These are phyloP conservation scores for Mirounga angustirostris DNA, from an alignment of 2,113 vertebrate genomes.

Conservation along the genomic window DNA sequence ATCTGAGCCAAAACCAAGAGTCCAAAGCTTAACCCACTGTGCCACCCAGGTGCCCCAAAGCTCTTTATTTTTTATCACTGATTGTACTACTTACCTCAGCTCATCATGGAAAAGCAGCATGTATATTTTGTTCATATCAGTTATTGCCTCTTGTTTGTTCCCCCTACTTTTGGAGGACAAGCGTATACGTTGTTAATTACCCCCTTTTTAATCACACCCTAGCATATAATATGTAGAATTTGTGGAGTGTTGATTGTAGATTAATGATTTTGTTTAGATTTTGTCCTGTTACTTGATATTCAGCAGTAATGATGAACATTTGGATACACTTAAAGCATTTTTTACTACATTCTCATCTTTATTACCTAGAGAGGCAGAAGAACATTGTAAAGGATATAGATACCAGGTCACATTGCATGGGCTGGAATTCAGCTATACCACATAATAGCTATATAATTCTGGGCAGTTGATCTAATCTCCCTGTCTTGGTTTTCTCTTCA, in stretches of 20 bases:
- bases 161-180: background rate
- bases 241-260: constrained; percentile 28
- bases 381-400: background rate
- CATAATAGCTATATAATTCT: background rate
- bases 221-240: background rate
- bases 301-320: constrained; percentile 3
- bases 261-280: constrained; percentile 59
- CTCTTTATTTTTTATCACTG: constrained; percentile 4
- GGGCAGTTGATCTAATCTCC: background rate
- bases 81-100: background rate
- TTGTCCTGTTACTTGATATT: constrained; percentile 33
- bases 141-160: background rate
- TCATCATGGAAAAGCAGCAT: background rate
- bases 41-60: background rate
- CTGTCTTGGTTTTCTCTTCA: constrained; percentile 4
- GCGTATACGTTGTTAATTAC: background rate
- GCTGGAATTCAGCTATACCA: constrained; percentile 1
- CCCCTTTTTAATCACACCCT: background rate
- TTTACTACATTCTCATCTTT: background rate
- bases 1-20: background rate
- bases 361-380: constrained; percentile 29
- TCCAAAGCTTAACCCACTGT: background rate
- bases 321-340: background rate
- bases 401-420: background rate
- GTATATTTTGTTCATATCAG: background rate